phyloP scores from a whole-genome alignment of 1,140 invertebrate genomes.

The Drosophila erecta region DNA sequence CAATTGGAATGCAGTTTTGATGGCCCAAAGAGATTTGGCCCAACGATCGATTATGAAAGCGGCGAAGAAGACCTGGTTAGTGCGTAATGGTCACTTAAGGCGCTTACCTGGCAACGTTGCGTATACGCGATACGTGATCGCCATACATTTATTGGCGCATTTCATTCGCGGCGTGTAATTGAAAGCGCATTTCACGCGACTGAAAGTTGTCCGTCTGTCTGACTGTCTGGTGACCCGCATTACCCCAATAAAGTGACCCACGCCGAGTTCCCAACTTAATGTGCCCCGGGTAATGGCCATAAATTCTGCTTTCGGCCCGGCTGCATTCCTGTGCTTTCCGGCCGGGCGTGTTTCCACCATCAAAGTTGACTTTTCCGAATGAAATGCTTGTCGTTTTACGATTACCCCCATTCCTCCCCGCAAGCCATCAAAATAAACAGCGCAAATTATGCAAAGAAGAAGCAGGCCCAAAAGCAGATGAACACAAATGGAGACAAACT shows the following conservation, averaged over 20 bases:
- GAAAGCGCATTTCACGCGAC: slow-evolving; percentile 74
- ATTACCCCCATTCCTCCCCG: slow-evolving; percentile 30
- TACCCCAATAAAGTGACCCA: slow-evolving; percentile 24
- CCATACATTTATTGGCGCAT: slow-evolving; percentile 65
- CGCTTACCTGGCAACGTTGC: slow-evolving; percentile 33
- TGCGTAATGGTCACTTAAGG: slow-evolving; percentile 35
- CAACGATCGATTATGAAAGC: slow-evolving; percentile 62
- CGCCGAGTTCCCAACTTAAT: slow-evolving; percentile 3
- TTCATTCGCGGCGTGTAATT: slow-evolving; percentile 66
- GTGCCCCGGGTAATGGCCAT: slow-evolving; percentile 15
- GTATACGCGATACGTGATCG: slow-evolving; percentile 77
- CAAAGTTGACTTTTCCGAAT: slow-evolving; percentile 50
- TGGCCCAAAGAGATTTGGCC: slow-evolving; percentile 27
- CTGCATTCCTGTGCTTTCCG: slow-evolving; percentile 1
- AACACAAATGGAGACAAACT: slow-evolving; percentile 31
- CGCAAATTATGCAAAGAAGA: slow-evolving; percentile 44
- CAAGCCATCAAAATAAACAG: slow-evolving; percentile 56
- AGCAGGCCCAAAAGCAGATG: slow-evolving; percentile 4
- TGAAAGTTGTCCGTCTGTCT: slow-evolving; percentile 44
- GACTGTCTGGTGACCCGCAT: not conserved
- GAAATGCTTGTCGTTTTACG: slow-evolving; percentile 64
- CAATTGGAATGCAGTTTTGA: slow-evolving; percentile 52
- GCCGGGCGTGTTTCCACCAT: slow-evolving; percentile 12
- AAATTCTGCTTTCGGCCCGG: slow-evolving; percentile 8
- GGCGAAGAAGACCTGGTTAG: slow-evolving; percentile 10